Evolutionary conservation across 2,888 invertebrate species (phyloP).

Genomic region (Plebejus melissa): DNA sequence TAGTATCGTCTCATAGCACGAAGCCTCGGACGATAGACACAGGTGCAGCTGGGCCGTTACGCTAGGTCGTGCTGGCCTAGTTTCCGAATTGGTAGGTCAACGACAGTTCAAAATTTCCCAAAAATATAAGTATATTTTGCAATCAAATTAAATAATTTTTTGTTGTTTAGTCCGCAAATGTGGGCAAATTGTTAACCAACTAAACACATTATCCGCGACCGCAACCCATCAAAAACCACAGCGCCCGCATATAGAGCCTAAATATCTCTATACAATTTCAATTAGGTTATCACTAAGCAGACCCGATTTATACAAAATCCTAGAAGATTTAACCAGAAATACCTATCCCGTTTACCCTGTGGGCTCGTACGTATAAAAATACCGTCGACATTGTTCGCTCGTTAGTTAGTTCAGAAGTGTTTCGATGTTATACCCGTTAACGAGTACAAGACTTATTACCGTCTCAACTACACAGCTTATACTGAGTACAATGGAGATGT

Average conservation of each 20-base stretch:
- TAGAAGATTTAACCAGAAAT: not conserved
- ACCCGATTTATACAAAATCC: not conserved
- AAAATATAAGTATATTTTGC: not conserved
- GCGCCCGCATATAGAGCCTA: not conserved
- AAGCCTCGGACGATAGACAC: too few relatives aligned
- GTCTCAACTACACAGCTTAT: conserved; percentile 47
- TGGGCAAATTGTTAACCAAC: not conserved
- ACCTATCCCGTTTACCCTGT: not conserved
- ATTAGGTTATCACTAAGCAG: not conserved
- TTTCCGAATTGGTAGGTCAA: not conserved
- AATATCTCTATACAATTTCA: conserved; percentile 1
- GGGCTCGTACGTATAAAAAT: conserved; percentile 13
- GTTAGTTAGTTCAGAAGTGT: conserved; percentile 46
- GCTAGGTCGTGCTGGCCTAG: not conserved
- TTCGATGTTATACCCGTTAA: conserved; percentile 53
- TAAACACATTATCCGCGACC: not conserved
- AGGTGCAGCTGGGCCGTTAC: too few relatives aligned
- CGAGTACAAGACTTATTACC: conserved; percentile 54
- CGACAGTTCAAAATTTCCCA: not conserved
- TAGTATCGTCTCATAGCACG: too few relatives aligned
- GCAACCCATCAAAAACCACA: not conserved
- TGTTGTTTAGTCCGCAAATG: not conserved
- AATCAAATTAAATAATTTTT: not conserved
- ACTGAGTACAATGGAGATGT: conserved; percentile 29
- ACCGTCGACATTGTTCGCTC: conserved; percentile 47